Conservation (phyloP, 2,888 invertebrate genomes). For the Trachelus troglodyta region DNA sequence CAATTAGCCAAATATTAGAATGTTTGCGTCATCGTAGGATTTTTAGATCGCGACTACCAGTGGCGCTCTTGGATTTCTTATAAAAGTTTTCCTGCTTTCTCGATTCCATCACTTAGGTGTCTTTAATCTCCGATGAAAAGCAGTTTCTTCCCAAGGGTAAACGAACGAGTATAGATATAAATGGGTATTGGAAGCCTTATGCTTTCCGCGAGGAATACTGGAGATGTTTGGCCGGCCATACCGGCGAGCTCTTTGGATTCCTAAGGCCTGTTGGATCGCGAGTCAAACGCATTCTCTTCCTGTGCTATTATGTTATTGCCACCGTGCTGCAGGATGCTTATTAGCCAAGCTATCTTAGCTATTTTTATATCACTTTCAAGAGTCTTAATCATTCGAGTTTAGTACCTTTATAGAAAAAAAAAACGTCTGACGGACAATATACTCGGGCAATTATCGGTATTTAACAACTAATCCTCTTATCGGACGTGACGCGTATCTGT, state of each 20-base stretch:
- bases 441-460: not conserved
- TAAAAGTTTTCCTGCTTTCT: not conserved
- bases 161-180: not conserved
- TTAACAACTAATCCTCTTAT: not conserved
- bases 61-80: not conserved
- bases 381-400: not conserved
- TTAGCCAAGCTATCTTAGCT: not conserved
- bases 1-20: not conserved
- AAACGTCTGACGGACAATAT: no score
- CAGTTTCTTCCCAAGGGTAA: not conserved
- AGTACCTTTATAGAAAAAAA: no score
- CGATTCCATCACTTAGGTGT: not conserved
- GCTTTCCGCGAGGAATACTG: conserved; percentile 50
- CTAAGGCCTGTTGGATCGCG: conserved; percentile 60
- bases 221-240: conserved; percentile 54
- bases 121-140: not conserved
- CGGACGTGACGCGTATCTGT: not conserved
- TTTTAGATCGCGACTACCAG: no score
- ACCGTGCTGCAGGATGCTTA: conserved; percentile 3
- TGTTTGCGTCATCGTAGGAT: no score
- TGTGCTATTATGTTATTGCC: conserved; percentile 58
- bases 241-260: conserved; percentile 55
- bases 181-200: conserved; percentile 32
- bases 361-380: not conserved
- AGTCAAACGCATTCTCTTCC: conserved; percentile 61